These are phyloP conservation scores for Whitmania pigra DNA, from an alignment of 1,140 invertebrate species.

Conservation along the genomic window DNA sequence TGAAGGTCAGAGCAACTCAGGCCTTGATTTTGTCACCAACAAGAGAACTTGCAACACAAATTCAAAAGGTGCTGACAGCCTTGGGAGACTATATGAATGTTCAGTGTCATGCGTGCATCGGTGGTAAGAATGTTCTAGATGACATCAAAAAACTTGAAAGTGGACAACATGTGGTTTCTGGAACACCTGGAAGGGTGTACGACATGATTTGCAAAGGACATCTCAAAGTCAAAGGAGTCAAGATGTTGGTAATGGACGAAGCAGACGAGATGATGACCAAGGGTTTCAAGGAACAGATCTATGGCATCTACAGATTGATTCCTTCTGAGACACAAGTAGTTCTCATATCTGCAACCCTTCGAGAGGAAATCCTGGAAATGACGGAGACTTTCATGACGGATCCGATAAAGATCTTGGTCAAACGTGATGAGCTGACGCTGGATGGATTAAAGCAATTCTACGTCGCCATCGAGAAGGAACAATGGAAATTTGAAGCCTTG, in stretches of 20 bases:
- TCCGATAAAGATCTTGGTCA: slow-evolving; percentile 94
- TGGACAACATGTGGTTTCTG: slow-evolving; percentile 95
- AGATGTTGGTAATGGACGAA: slow-evolving; percentile 95
- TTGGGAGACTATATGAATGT: slow-evolving; percentile 98
- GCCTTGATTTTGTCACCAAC: slow-evolving; percentile 89
- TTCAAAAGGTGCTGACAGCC: slow-evolving; percentile 86
- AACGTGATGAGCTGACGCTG: slow-evolving; percentile 98
- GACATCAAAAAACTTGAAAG: slow-evolving; percentile 96
- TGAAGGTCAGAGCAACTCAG: slow-evolving; percentile 87
- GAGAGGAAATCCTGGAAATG: slow-evolving; percentile 98
- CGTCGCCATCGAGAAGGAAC: slow-evolving; percentile 91
- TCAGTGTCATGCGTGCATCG: slow-evolving; percentile 97
- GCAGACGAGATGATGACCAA: slow-evolving; percentile 99
- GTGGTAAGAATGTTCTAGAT: slow-evolving; percentile 93
- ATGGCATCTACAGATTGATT: slow-evolving; percentile 95
- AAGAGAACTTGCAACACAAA: slow-evolving; percentile 88
- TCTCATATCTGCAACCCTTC: slow-evolving; percentile 92
- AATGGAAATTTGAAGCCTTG: slow-evolving; percentile 90
- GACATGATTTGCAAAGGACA: slow-evolving; percentile 95
- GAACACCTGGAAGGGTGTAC: slow-evolving; percentile 90
- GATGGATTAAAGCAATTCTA: slow-evolving; percentile 99
- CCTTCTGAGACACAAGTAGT: slow-evolving; percentile 89
- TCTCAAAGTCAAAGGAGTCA: slow-evolving; percentile 84
- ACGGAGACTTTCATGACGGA: slow-evolving; percentile 99
- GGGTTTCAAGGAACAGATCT: slow-evolving; percentile 97